Evolutionary conservation across 2,888 invertebrate species (phyloP).

Genomic region (Gymnosoma rotundatum): DNA sequence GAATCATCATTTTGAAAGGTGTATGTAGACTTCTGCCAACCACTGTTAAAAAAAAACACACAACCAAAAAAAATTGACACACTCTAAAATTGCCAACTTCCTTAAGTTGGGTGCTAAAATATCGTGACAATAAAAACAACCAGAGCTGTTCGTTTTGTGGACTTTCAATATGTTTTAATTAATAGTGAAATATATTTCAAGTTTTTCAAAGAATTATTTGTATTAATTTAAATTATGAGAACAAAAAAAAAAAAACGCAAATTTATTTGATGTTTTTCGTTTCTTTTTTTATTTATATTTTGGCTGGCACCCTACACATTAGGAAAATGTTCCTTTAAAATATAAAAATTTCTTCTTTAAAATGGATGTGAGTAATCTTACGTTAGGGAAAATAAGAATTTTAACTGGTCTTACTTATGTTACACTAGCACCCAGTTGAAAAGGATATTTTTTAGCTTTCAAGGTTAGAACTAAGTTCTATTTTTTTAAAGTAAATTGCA

Average conservation of each 20-base stretch:
- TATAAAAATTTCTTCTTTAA: too few relatives aligned
- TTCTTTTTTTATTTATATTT: not conserved
- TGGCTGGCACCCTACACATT: not conserved
- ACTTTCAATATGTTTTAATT: slow-evolving; percentile 61
- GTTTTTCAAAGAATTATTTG: slow-evolving; percentile 64
- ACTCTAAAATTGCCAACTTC: slow-evolving; percentile 63
- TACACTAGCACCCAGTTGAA: too few relatives aligned
- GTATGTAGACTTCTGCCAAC: too few relatives aligned
- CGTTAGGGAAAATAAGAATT: too few relatives aligned
- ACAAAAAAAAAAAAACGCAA: not conserved
- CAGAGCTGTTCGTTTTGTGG: slow-evolving; percentile 23
- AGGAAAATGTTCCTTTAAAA: too few relatives aligned
- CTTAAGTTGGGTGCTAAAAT: slow-evolving; percentile 67
- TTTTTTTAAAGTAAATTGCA: too few relatives aligned
- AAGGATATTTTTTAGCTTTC: too few relatives aligned
- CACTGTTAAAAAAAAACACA: slow-evolving; percentile 1
- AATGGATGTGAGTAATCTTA: too few relatives aligned
- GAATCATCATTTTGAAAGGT: too few relatives aligned
- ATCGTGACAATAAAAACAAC: slow-evolving; percentile 44
- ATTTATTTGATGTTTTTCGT: not conserved
- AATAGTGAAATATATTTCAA: slow-evolving; percentile 63
- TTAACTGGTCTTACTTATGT: too few relatives aligned
- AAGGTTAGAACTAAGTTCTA: too few relatives aligned
- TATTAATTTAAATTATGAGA: slow-evolving; percentile 6
- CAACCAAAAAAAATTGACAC: slow-evolving; percentile 32